Evolutionary conservation across 2,113 vertebrate genomes (phyloP).

Genomic region (Pardalotus punctatus): DNA sequence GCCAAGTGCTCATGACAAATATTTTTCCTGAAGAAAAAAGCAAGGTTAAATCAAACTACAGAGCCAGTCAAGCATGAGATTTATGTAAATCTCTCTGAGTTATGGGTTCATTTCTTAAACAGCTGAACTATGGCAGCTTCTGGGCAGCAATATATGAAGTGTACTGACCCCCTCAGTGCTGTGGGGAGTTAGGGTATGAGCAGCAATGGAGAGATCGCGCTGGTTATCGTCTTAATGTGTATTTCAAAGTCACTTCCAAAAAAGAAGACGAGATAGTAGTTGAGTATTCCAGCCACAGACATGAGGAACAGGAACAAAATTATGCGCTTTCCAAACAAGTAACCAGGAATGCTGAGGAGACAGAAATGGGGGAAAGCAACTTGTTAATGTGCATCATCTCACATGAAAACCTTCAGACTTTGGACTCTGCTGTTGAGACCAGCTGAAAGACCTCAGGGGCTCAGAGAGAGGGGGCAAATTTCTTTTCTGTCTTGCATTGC

Average conservation of each 20-base stretch:
- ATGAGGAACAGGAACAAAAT: slow-evolving; percentile 89
- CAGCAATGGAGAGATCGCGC: slow-evolving; percentile 83
- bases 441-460: not conserved
- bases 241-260: slow-evolving; percentile 84
- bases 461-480: not conserved
- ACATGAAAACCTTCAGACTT: accelerated
- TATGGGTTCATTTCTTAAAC: slow-evolving; percentile 17
- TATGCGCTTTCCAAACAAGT: slow-evolving; percentile 91
- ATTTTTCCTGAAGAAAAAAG: slow-evolving; percentile 50
- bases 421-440: not conserved
- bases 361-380: not conserved
- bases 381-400: not conserved
- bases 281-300: slow-evolving; percentile 87
- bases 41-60: slow-evolving; percentile 51
- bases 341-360: slow-evolving; percentile 85
- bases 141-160: not conserved
- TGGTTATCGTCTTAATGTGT: slow-evolving; percentile 82
- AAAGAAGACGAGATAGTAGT: slow-evolving; percentile 79
- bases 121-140: slow-evolving; percentile 26
- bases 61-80: slow-evolving; percentile 39
- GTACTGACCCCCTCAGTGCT: not conserved
- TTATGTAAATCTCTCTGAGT: slow-evolving; percentile 56
- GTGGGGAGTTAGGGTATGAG: slow-evolving; percentile 80
- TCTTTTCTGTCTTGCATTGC: not conserved
- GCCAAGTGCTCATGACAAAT: not conserved